Conservation (phyloP, 2,113 vertebrate genomes). For the Polypterus bichir region DNA sequence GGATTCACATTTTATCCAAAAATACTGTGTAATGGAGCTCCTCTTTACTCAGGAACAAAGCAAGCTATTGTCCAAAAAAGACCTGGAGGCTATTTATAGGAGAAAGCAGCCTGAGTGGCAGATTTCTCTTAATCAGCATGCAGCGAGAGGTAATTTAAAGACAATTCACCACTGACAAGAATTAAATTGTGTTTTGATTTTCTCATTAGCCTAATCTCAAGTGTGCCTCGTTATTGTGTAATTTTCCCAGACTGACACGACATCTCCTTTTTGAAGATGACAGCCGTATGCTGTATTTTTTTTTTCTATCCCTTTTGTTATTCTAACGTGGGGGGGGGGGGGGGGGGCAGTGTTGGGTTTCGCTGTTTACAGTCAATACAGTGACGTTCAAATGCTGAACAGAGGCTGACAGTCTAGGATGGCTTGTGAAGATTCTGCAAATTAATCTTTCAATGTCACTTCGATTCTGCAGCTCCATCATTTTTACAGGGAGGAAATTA, state of each 20-base stretch:
- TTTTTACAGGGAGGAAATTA: constrained; percentile 41
- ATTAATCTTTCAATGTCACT: constrained; percentile 48
- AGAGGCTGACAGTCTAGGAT: constrained; percentile 28
- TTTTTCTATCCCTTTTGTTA: constrained; percentile 25
- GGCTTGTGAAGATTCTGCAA: constrained; percentile 27
- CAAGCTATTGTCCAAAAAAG: constrained; percentile 29
- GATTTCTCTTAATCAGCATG: constrained; percentile 56
- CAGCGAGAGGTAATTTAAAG: constrained; percentile 57
- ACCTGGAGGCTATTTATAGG: constrained; percentile 46
- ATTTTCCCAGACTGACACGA: constrained; percentile 47
- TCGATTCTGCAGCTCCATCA: constrained; percentile 40
- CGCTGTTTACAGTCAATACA: constrained; percentile 13
- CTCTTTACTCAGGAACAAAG: constrained; percentile 16
- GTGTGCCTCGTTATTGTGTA: constrained; percentile 59
- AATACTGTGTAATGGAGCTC: constrained; percentile 2
- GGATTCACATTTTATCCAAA: too few species aligned
- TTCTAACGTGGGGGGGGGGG: constrained; percentile 11
- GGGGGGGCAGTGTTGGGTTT: constrained; percentile 25
- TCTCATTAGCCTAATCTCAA: constrained; percentile 75
- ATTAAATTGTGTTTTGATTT: constrained; percentile 75
- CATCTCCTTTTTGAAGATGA: constrained; percentile 54
- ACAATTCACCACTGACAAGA: constrained; percentile 56
- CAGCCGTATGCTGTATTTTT: constrained; percentile 42
- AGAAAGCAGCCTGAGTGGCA: constrained; percentile 45
- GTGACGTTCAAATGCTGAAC: constrained; percentile 24